phyloP scores from a whole-genome alignment of 1,140 invertebrate species.

The Episyrphus balteatus region DNA sequence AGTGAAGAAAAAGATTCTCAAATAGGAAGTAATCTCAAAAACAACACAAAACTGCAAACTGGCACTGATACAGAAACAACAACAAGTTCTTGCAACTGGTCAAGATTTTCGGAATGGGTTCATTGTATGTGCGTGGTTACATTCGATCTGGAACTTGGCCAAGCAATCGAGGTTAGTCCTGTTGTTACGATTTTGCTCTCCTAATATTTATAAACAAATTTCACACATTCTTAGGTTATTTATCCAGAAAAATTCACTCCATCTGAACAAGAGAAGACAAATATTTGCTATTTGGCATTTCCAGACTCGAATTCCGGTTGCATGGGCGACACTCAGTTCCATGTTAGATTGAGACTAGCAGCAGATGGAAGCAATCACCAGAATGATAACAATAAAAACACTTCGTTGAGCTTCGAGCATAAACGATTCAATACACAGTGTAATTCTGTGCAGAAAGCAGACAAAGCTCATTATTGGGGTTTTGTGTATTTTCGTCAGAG shows the following conservation, averaged over 20 bases:
- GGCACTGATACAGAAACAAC: not conserved
- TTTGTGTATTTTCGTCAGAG: constrained; percentile 98
- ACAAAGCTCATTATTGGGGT: constrained; percentile 80
- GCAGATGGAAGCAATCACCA: constrained; percentile 16
- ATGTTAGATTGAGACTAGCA: constrained; percentile 61
- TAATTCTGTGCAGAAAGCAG: constrained; percentile 59
- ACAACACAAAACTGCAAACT: too few relatives aligned
- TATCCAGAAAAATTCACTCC: constrained; percentile 75
- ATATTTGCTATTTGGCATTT: constrained; percentile 96
- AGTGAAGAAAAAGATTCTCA: too few relatives aligned
- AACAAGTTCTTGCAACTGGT: constrained; percentile 12
- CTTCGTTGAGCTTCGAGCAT: constrained; percentile 26
- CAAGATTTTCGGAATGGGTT: constrained; percentile 79
- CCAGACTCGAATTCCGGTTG: constrained; percentile 98
- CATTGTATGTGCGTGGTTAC: constrained; percentile 96
- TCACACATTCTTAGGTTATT: constrained; percentile 48
- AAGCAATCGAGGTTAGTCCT: constrained; percentile 80
- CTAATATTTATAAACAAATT: too few relatives aligned
- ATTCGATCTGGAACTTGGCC: constrained; percentile 95
- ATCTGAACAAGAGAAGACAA: constrained; percentile 88
- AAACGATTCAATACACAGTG: constrained; percentile 61
- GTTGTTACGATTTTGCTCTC: not conserved
- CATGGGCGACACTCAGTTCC: constrained; percentile 96
- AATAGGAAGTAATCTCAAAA: too few relatives aligned
- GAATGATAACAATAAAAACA: not conserved